Conservation (phyloP, 2,888 invertebrate species). For the Ectemnius lituratus region DNA sequence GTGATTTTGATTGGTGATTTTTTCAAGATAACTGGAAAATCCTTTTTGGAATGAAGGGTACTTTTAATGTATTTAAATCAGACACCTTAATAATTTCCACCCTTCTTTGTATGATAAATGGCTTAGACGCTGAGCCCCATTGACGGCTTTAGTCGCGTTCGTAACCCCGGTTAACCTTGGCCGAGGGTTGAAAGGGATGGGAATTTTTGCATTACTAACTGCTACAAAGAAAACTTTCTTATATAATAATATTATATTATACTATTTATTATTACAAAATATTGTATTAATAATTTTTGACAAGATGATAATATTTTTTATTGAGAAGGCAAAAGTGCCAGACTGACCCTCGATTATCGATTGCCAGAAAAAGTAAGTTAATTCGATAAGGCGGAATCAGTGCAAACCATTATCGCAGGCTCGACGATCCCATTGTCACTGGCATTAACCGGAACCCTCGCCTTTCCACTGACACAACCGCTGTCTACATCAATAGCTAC, state of each 20-base stretch:
- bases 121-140: constrained; percentile 4
- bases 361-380: neutral
- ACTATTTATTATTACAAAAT: too few species aligned
- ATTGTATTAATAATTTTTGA: too few species aligned
- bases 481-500: too few species aligned
- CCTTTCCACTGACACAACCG: too few species aligned
- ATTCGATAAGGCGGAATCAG: neutral
- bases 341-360: neutral
- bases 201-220: neutral
- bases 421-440: too few species aligned
- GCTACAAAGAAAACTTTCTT: neutral
- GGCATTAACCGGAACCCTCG: too few species aligned
- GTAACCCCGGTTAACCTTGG: too few species aligned
- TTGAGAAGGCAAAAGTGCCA: neutral
- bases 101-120: constrained; percentile 4
- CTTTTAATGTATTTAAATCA: neutral
- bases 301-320: too few species aligned
- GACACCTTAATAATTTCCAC: neutral
- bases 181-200: neutral
- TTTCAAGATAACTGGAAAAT: too few species aligned
- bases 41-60: neutral
- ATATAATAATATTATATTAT: too few species aligned
- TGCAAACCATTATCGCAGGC: neutral
- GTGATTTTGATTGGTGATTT: too few species aligned
- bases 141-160: neutral